A percentile compares a stretch with the other conserved stretches of the same genome.
These are phyloP conservation scores for Meloidogyne exigua DNA, from an alignment of 1,140 invertebrate species.

Conservation along the genomic window DNA sequence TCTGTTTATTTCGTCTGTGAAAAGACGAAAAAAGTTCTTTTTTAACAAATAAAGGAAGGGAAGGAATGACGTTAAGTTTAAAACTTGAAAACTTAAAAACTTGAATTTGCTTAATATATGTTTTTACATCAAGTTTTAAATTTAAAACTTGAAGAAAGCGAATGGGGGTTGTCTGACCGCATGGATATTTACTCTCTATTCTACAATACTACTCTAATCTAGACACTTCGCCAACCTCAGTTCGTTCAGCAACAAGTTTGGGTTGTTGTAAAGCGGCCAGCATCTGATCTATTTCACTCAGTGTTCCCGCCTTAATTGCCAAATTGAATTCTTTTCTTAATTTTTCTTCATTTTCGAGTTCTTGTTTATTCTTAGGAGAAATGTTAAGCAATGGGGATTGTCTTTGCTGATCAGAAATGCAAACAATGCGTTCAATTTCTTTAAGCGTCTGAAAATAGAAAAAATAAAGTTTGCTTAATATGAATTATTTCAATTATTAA, in stretches of 20 bases:
- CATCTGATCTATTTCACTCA: constrained; percentile 24
- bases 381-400: background rate
- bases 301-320: constrained; percentile 9
- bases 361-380: background rate
- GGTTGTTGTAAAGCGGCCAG: constrained; percentile 41
- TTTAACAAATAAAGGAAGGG: too few relatives aligned
- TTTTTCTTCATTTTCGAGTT: constrained; percentile 13
- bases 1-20: too few relatives aligned
- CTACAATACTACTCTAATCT: too few relatives aligned
- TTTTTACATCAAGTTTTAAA: too few relatives aligned
- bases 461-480: background rate
- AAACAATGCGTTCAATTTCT: constrained; percentile 55
- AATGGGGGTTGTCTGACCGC: too few relatives aligned
- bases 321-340: constrained; percentile 12
- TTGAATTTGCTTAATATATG: too few relatives aligned
- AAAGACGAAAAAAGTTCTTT: too few relatives aligned
- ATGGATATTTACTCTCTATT: too few relatives aligned
- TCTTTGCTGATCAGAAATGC: constrained; percentile 7
- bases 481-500: background rate
- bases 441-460: constrained; percentile 40
- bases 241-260: constrained; percentile 19
- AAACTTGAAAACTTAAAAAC: too few relatives aligned
- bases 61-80: too few relatives aligned
- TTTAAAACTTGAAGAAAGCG: too few relatives aligned
- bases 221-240: too few relatives aligned